Evolutionary conservation across 1,140 invertebrate genomes (phyloP).

Genomic region (Drosophila ananassae): DNA sequence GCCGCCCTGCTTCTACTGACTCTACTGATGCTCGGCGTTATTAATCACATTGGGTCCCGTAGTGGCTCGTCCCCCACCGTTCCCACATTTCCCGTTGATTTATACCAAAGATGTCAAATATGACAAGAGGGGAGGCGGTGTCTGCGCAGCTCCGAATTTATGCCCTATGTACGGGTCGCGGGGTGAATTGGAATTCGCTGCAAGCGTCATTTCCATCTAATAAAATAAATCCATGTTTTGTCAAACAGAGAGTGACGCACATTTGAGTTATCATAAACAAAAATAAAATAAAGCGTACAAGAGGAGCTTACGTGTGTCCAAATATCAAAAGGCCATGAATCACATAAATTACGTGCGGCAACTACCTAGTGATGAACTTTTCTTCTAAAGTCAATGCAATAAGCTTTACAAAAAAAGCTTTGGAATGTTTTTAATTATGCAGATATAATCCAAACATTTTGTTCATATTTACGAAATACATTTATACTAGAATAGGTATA

Average conservation of each 20-base stretch:
- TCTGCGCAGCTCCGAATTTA: conserved; percentile 47
- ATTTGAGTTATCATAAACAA: conserved; percentile 28
- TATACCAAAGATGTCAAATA: conserved; percentile 76
- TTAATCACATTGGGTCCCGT: conserved; percentile 69
- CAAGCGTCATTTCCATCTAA: conserved; percentile 39
- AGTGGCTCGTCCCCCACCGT: conserved; percentile 11
- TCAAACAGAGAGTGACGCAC: conserved; percentile 43
- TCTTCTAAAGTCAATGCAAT: background rate
- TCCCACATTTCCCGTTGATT: conserved; percentile 65
- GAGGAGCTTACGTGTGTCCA: conserved; percentile 12
- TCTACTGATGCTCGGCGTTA: conserved; percentile 51
- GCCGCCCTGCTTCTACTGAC: too few species aligned
- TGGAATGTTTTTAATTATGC: too few species aligned
- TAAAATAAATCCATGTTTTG: conserved; percentile 69
- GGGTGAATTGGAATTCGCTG: conserved; percentile 22
- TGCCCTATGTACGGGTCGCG: conserved; percentile 48
- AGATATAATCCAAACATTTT: too few species aligned
- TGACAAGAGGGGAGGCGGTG: conserved; percentile 48
- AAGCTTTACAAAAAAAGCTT: background rate
- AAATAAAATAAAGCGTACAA: conserved; percentile 28
- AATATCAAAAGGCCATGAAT: conserved; percentile 3
- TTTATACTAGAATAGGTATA: too few species aligned
- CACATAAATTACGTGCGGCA: conserved; percentile 17
- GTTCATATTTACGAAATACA: too few species aligned
- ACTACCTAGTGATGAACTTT: conserved; percentile 30